Evolutionary conservation across 2,888 invertebrate species (phyloP).

Genomic region (Azorinus chamasolen): DNA sequence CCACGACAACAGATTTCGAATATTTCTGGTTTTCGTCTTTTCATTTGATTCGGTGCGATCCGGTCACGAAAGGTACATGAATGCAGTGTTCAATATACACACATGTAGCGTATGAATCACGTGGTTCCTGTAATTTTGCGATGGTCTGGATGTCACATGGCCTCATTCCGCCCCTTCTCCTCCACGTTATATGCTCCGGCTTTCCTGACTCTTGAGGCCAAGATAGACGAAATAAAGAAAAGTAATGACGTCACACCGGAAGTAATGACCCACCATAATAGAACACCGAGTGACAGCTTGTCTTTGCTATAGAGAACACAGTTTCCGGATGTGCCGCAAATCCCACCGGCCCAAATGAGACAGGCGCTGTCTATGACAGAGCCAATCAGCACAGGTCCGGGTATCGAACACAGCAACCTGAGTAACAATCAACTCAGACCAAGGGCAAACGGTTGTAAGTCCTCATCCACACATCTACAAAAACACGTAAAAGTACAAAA

Average conservation of each 20-base stretch:
- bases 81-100: too few relatives aligned
- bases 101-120: too few relatives aligned
- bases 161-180: too few relatives aligned
- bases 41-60: too few relatives aligned
- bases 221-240: slow-evolving; percentile 65
- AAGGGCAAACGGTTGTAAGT: slow-evolving; percentile 67
- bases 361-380: slow-evolving; percentile 76
- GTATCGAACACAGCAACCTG: slow-evolving; percentile 75
- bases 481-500: too few relatives aligned
- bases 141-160: too few relatives aligned
- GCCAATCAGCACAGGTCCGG: slow-evolving; percentile 79
- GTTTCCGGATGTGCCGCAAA: slow-evolving; percentile 58
- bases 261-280: slow-evolving; percentile 73
- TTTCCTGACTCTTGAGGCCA: slow-evolving; percentile 23
- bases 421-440: slow-evolving; percentile 71
- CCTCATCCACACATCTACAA: slow-evolving; percentile 67
- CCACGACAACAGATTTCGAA: too few relatives aligned
- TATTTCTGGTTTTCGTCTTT: too few relatives aligned
- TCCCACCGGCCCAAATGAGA: slow-evolving; percentile 67
- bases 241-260: slow-evolving; percentile 64
- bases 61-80: too few relatives aligned
- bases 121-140: too few relatives aligned
- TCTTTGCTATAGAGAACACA: slow-evolving; percentile 75
- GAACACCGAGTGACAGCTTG: slow-evolving; percentile 67
- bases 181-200: neutral